Base-by-base conservation (phyloP, 2,888 invertebrate genomes). In the Ametastegia equiseti region DNA sequence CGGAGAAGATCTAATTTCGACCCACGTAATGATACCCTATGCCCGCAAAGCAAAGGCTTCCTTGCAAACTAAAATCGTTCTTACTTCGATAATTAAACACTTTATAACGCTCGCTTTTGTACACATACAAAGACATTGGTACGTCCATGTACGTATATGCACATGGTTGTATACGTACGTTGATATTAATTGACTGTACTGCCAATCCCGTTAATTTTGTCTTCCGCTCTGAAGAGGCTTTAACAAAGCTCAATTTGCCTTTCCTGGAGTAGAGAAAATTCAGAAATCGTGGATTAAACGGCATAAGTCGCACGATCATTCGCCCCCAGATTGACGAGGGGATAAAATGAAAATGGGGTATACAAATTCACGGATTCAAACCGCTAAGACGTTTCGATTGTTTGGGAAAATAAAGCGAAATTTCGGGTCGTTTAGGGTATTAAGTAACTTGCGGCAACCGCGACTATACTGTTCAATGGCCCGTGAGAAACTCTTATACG, bases 391-490 rank as follows among this genome's bases (percentile, higher is more conserved):
- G 42, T 60, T 78, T 60, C 13, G 42, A 78, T 78, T 63, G 27
- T 78, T 60, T 23, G n/a, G 60, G 60, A 42, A 78, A 78, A 42
- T 45, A 23, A 78, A 5, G 42, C 42, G 78, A 42, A 42, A 60
- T 78, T 60, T 23, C 30, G 19, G 42, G 60, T 63, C 57, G 78
- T 78, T 78, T 23, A 9, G 63, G 33, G 75, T 36, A 30, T 54
- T 78, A 78, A 78, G 39, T 42, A 27, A 78, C 42, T 78, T 45
- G 60, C 78, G 78, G 60, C 60, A 33, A 36, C n/a, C 78, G 30
- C 60, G 54, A 78, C 78, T 78, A 42, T 7, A 84, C 83, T 84
- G 88, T 85, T 88, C 88, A 88, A 88, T 88, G 88, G 84, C 78
- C 85, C 86, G 88, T 87, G 84, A 83, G 83, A 86, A 88, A 87